Conservation (phyloP, 2,888 invertebrate genomes). For the Rhorus exstirpatorius region DNA sequence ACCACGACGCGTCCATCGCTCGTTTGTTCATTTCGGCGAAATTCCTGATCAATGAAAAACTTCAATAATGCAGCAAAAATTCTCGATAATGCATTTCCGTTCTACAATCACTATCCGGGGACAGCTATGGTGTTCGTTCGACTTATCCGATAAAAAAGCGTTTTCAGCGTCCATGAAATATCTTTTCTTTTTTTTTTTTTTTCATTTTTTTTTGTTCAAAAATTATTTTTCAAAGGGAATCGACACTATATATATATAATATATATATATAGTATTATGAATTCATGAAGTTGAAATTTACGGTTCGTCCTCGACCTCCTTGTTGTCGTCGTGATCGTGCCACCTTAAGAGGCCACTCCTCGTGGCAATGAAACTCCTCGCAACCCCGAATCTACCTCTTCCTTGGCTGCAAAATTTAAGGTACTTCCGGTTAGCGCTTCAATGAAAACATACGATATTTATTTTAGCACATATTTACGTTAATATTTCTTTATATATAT, state of each 20-base stretch:
- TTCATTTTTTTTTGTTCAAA: constrained; percentile 2
- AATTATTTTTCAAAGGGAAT: neutral
- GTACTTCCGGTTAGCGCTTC: constrained; percentile 53
- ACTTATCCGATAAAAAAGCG: constrained; percentile 59
- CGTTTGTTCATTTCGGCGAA: constrained; percentile 93
- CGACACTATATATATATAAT: constrained; percentile 39
- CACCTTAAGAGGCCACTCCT: constrained; percentile 95
- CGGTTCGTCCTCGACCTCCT: constrained; percentile 90
- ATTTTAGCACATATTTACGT: constrained; percentile 10
- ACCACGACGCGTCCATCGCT: constrained; percentile 96
- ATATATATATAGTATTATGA: constrained; percentile 58
- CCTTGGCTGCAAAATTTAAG: constrained; percentile 92
- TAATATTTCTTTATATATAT: no score
- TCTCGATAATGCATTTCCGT: constrained; percentile 46
- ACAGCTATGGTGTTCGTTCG: constrained; percentile 11
- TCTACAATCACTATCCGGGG: constrained; percentile 40
- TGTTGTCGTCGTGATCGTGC: constrained; percentile 90
- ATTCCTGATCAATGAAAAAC: constrained; percentile 87
- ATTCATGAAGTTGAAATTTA: constrained; percentile 86
- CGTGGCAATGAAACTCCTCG: constrained; percentile 95
- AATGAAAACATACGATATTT: neutral
- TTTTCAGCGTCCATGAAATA: constrained; percentile 5
- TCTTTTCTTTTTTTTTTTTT: constrained; percentile 15
- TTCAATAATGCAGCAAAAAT: constrained; percentile 63
- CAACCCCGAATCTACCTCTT: constrained; percentile 94